Percentiles rank a stretch among this genome's conserved stretches.
phyloP scores from a whole-genome alignment of 2,113 vertebrate genomes.

The Catharus minimus region DNA sequence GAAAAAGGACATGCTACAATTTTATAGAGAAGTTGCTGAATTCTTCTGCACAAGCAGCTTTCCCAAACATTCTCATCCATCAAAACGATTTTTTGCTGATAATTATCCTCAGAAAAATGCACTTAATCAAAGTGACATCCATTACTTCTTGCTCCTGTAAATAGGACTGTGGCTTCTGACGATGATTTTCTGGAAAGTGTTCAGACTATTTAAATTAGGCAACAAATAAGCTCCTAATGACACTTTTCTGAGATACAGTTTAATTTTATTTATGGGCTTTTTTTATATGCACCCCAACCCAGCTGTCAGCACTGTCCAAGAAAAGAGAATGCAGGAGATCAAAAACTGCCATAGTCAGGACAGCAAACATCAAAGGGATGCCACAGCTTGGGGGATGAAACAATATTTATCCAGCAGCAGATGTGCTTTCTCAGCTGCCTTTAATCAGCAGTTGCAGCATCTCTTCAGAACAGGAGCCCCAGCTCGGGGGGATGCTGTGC shows the following conservation, averaged over 20 bases:
- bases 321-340: conserved; percentile 11
- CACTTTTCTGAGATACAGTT: conserved; percentile 3
- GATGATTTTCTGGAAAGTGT: conserved; percentile 41
- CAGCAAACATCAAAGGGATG: conserved; percentile 23
- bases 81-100: conserved; percentile 8
- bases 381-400: conserved; percentile 28
- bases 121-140: conserved; percentile 55
- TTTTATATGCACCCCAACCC: neutral
- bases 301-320: conserved; percentile 28
- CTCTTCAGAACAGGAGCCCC: neutral
- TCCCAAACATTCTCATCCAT: conserved; percentile 14
- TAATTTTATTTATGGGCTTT: conserved; percentile 33
- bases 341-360: conserved; percentile 1
- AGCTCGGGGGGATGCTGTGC: neutral
- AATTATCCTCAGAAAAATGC: conserved; percentile 45
- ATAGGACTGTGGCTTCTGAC: conserved; percentile 37
- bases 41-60: neutral
- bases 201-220: conserved; percentile 43
- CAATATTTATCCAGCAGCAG: conserved; percentile 46
- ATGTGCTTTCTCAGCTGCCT: conserved; percentile 50
- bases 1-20: neutral
- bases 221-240: conserved; percentile 22
- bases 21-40: neutral
- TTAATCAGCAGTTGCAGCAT: neutral
- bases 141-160: conserved; percentile 21